A percentile compares a stretch with the other conserved stretches of the same genome.
Conservation (phyloP, 2,797 vertebrate genomes). For the Danio tinwini region DNA sequence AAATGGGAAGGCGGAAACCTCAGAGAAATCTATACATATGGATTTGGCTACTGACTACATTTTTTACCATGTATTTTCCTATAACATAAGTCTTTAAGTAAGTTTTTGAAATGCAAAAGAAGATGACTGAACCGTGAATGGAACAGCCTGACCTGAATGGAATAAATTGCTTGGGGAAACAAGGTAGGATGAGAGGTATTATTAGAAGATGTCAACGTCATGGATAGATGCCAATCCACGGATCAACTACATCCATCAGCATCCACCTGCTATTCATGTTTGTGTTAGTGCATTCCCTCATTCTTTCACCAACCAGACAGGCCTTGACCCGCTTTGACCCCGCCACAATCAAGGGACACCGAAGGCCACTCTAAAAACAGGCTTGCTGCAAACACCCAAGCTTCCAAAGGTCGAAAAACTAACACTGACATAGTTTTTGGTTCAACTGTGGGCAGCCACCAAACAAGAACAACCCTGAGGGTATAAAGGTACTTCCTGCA, state of each 20-base stretch:
- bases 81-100: background rate
- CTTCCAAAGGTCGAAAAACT: slow-evolving; percentile 13
- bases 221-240: no score
- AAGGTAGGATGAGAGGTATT: no score
- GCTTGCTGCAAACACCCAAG: slow-evolving; percentile 25
- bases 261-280: slow-evolving; percentile 72
- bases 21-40: slow-evolving; percentile 78
- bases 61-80: no score
- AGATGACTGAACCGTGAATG: background rate
- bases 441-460: background rate
- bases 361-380: slow-evolving; percentile 37
- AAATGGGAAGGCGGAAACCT: slow-evolving; percentile 80
- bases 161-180: no score
- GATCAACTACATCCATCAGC: slow-evolving; percentile 16
- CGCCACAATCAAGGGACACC: slow-evolving; percentile 28
- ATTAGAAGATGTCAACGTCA: no score
- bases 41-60: slow-evolving; percentile 77
- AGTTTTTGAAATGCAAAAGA: background rate
- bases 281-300: slow-evolving; percentile 48
- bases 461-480: slow-evolving; percentile 6
- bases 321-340: slow-evolving; percentile 62
- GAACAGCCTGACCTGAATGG: no score
- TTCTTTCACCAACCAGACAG: slow-evolving; percentile 61
- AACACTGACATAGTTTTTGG: slow-evolving; percentile 19
- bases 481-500: background rate